phyloP scores from a whole-genome alignment of 1,140 invertebrate genomes.

The Pteromalus puparum region DNA sequence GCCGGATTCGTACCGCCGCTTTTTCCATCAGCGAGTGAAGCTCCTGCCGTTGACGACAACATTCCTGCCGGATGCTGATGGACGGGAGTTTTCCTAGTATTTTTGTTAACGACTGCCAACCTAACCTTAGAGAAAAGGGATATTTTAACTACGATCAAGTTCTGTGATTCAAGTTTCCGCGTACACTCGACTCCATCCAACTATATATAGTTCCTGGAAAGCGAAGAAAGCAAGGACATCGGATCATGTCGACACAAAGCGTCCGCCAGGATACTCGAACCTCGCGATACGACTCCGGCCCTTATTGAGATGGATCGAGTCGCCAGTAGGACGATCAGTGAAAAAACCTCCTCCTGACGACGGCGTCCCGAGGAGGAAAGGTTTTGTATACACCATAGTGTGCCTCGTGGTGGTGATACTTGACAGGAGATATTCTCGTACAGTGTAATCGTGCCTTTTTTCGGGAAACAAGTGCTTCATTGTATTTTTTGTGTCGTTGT shows the following conservation, averaged over 20 bases:
- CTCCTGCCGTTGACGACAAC: too few species aligned
- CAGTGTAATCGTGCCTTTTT: background rate
- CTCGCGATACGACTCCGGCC: background rate
- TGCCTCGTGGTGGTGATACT: background rate
- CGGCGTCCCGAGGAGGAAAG: background rate
- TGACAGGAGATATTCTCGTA: background rate
- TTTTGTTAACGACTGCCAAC: background rate
- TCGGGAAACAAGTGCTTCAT: background rate
- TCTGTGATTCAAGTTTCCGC: background rate
- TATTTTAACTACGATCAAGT: background rate
- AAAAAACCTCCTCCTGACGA: background rate
- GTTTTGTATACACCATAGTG: background rate
- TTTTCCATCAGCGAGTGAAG: too few species aligned
- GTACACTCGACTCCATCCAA: too few species aligned
- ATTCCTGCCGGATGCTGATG: too few species aligned
- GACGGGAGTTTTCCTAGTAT: background rate
- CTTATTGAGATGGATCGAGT: conserved; percentile 15
- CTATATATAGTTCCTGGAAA: too few species aligned
- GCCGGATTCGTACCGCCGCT: background rate
- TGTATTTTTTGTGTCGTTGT: background rate
- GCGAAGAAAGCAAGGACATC: background rate
- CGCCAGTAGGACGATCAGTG: background rate
- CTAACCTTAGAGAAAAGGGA: background rate
- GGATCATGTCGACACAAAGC: background rate
- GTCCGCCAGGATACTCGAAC: background rate